These are phyloP conservation scores for Scaptomyza pallida DNA, from an alignment of 1,140 invertebrate genomes.

Conservation along the genomic window DNA sequence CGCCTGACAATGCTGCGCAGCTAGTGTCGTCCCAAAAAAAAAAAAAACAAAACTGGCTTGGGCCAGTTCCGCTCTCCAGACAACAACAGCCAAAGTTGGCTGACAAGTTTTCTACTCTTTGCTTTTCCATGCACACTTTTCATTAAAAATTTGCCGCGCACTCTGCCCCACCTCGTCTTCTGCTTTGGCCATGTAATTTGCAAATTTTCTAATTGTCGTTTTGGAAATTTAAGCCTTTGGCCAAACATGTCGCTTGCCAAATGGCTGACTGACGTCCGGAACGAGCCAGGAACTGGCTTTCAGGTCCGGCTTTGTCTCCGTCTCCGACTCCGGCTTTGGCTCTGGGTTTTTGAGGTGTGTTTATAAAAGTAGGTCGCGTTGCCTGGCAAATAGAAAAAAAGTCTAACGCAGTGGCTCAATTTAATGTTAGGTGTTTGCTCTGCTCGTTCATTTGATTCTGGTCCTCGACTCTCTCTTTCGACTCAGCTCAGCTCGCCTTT, in stretches of 20 bases:
- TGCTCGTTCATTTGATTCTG: conserved; percentile 31
- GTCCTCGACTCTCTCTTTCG: too few relatives aligned
- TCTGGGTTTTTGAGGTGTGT: conserved; percentile 33
- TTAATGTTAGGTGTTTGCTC: conserved; percentile 73
- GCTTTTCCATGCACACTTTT: conserved; percentile 53
- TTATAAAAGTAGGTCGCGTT: conserved; percentile 69
- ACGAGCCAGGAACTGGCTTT: conserved; percentile 32
- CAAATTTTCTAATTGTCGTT: conserved; percentile 82
- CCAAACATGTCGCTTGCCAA: conserved; percentile 50
- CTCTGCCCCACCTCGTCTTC: conserved; percentile 11
- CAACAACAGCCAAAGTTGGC: conserved; percentile 31
- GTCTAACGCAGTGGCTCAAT: conserved; percentile 59
- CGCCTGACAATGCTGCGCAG: conserved; percentile 34
- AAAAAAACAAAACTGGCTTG: conserved; percentile 29
- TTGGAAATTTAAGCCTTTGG: conserved; percentile 77
- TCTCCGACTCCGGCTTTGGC: background rate
- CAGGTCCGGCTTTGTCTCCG: background rate
- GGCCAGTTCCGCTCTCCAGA: conserved; percentile 6
- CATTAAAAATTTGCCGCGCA: conserved; percentile 49
- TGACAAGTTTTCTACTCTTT: conserved; percentile 48
- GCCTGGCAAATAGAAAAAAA: conserved; percentile 28
- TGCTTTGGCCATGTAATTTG: conserved; percentile 65
- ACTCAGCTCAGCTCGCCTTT: conserved; percentile 65
- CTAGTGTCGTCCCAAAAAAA: background rate
- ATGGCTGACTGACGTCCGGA: conserved; percentile 59